These are phyloP conservation scores for Pardosa pseudoannulata DNA, from an alignment of 2,888 invertebrate species.

Conservation along the genomic window DNA sequence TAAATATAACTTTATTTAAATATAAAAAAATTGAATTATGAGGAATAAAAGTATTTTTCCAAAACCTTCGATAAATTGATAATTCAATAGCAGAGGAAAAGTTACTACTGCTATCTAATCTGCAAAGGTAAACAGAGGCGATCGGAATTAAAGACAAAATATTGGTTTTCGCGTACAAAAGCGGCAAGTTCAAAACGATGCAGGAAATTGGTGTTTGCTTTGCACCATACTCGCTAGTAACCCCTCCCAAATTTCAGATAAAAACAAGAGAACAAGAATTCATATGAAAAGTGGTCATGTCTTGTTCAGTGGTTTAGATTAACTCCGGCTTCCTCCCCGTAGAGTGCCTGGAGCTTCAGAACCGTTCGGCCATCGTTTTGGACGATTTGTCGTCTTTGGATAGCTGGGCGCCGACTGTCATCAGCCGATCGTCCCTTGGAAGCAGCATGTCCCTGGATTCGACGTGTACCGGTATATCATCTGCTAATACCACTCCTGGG, in stretches of 20 bases:
- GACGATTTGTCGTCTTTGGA: slow-evolving; percentile 63
- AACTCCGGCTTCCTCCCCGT: not conserved
- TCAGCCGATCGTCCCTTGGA: slow-evolving; percentile 36
- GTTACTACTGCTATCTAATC: not conserved
- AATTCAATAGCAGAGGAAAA: not conserved
- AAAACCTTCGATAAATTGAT: not conserved
- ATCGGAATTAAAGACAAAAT: not conserved
- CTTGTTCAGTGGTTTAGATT: too few species aligned
- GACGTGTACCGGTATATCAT: slow-evolving; percentile 32
- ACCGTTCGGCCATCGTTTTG: slow-evolving; percentile 18
- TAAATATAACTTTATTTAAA: too few species aligned
- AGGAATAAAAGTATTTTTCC: too few species aligned
- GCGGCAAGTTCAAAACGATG: not conserved
- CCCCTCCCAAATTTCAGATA: too few species aligned
- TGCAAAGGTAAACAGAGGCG: not conserved
- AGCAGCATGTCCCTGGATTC: slow-evolving; percentile 61
- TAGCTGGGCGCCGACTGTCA: slow-evolving; percentile 59
- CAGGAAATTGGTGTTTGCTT: not conserved
- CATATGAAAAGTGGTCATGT: not conserved
- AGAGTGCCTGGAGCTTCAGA: slow-evolving; percentile 52
- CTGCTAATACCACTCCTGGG: slow-evolving; percentile 50
- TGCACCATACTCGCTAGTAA: not conserved
- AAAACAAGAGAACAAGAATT: too few species aligned
- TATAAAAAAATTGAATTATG: too few species aligned
- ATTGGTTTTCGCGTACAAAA: not conserved